Evolutionary conservation across 2,888 invertebrate species (phyloP), one percentile per base, ranked within the genome.

Genomic region (Argyresthia albistria): DNA sequence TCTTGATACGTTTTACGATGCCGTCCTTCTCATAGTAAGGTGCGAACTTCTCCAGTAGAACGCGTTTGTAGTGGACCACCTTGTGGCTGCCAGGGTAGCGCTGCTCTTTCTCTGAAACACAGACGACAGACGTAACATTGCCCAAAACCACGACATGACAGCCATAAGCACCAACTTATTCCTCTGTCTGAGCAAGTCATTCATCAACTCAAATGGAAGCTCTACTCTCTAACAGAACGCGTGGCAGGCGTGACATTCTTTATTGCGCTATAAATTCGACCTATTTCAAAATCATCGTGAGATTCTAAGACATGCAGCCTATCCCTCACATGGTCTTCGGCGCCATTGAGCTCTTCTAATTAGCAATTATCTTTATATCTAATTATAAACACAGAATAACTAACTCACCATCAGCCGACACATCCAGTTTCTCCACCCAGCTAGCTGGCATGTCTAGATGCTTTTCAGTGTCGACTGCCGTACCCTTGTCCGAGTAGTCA

Each of bases 1-100:
- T 76, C 25, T 88, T 89, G 11, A 93, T 80, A 57, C 91, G 87
- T 58, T 91, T 89, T 0, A 93, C 81, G 42, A 95, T 78, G 0
- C 96, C 97, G 69, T 95, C 93, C 0, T 78, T 80, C 64, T 93
- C 90, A 0, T 91, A 88, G 63, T 96, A 96, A 0, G 93, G 93
- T 0, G 96, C 91, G 73, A 91, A 96, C 58, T 93, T 90, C 70
- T 96, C 94, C 8, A 95, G 82, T 43, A 93, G 81, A 0, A 93
- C 90, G 60, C 92, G 91, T 70, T 94, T 95, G 69, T 93, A 97
- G 58, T 90, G 84, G 1, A 91, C 80, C 3, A 77, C 84, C 69
- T 92, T 93, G 46, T 90, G 90, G 35, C 91, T 92, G 16, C 91
- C 92, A 0, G 96, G 95, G 74, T 92, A 97, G 9, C 95, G 89